These are phyloP conservation scores for Cryptotis parvus DNA, from an alignment of 2,113 vertebrate species.

Conservation along the genomic window DNA sequence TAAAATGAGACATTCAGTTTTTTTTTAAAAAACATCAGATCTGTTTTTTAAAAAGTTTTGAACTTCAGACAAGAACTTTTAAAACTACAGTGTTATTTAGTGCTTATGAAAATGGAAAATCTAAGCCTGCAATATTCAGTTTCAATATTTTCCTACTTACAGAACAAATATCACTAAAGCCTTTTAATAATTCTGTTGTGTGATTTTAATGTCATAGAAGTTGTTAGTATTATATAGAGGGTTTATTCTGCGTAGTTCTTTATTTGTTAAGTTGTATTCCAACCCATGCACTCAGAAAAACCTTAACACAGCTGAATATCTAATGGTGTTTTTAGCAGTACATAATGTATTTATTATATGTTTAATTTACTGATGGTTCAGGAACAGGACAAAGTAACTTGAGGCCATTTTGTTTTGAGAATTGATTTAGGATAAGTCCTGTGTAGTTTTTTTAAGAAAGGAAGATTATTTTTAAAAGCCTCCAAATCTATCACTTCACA, in stretches of 20 bases:
- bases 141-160: slow-evolving; percentile 7
- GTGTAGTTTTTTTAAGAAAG: neutral
- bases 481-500: neutral
- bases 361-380: neutral
- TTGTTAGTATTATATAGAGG: neutral
- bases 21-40: slow-evolving; percentile 12
- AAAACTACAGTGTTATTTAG: neutral
- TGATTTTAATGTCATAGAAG: neutral
- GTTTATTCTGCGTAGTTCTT: neutral
- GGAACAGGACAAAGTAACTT: neutral
- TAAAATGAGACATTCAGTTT: neutral
- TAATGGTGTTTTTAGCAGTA: slow-evolving; percentile 7
- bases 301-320: neutral
- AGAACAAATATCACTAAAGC: neutral
- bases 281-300: neutral
- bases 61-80: slow-evolving; percentile 18
- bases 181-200: slow-evolving; percentile 26
- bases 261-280: neutral
- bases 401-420: slow-evolving; percentile 17
- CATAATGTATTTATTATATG: neutral
- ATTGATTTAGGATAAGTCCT: slow-evolving; percentile 5
- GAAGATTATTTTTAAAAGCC: neutral
- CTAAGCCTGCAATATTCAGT: neutral
- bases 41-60: neutral
- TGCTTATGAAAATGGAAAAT: slow-evolving; percentile 31